Percentiles rank a stretch among this genome's conserved stretches.
Evolutionary conservation across 2,888 invertebrate genomes (phyloP).

Genomic region (Lepidochrysops patricia): DNA sequence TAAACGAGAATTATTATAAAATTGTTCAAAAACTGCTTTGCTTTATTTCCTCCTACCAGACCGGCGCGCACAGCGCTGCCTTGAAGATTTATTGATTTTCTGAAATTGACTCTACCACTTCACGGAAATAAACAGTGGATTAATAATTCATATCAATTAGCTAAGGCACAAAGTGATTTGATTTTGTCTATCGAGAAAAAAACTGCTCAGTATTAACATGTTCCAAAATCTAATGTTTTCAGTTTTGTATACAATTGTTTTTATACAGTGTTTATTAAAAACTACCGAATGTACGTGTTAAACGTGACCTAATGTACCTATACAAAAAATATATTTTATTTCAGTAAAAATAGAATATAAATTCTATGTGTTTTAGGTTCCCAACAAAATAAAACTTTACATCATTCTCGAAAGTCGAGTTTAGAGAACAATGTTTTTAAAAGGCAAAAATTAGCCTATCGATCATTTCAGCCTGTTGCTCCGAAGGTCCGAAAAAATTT

Average conservation of each 20-base stretch:
- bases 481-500: slow-evolving; percentile 49
- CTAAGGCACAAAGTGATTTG: slow-evolving; percentile 5
- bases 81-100: slow-evolving; percentile 8
- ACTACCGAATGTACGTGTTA: slow-evolving; percentile 13
- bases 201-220: slow-evolving; percentile 2
- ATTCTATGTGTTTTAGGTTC: slow-evolving; percentile 35
- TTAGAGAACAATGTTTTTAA: slow-evolving; percentile 46
- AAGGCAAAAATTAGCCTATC: slow-evolving; percentile 45
- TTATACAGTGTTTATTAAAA: slow-evolving; percentile 12
- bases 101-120: background rate
- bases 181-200: background rate
- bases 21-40: background rate
- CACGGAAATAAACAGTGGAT: slow-evolving; percentile 1
- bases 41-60: background rate
- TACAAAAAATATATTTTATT: background rate
- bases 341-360: slow-evolving; percentile 4
- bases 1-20: background rate
- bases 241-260: slow-evolving; percentile 6
- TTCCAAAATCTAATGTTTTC: slow-evolving; percentile 7
- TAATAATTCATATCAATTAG: slow-evolving; percentile 9
- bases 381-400: slow-evolving; percentile 47
- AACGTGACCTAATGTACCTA: background rate
- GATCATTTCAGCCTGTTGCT: slow-evolving; percentile 56
- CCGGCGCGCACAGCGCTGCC: background rate
- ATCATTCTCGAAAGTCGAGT: slow-evolving; percentile 42